Evolutionary conservation across 2,888 invertebrate species (phyloP).

Genomic region (Epistrophella euchroma): DNA sequence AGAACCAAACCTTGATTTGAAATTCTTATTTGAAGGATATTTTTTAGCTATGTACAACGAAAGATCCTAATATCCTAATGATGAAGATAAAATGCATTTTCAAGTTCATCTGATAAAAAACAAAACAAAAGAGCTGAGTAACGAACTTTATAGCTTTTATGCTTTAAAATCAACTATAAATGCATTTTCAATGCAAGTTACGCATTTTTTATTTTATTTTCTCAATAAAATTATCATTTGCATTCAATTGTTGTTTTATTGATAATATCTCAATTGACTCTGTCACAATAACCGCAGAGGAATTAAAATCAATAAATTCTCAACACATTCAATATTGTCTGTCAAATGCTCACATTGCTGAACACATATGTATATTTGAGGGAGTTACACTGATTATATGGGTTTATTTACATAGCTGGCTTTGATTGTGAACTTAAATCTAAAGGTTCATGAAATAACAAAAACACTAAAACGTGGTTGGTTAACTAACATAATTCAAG

Average conservation of each 20-base stretch:
- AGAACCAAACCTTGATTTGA: conserved; percentile 8
- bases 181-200: background rate
- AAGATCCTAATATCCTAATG: no score
- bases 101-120: no score
- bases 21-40: background rate
- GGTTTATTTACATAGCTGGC: background rate
- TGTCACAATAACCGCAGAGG: background rate
- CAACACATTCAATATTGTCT: background rate
- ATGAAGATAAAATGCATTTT: background rate
- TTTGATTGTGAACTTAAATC: background rate
- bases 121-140: conserved; percentile 55
- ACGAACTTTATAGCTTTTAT: conserved; percentile 10
- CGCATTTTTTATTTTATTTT: background rate
- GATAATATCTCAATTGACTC: conserved; percentile 15
- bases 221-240: background rate
- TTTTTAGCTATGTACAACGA: background rate
- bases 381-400: background rate
- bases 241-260: background rate
- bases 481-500: background rate
- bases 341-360: conserved; percentile 1
- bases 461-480: background rate
- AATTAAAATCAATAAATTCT: conserved; percentile 13
- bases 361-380: conserved; percentile 11
- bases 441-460: background rate
- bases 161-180: background rate